phyloP scores from a whole-genome alignment of 92 coral and sea anemone species.

The Plumapathes pennacea region DNA sequence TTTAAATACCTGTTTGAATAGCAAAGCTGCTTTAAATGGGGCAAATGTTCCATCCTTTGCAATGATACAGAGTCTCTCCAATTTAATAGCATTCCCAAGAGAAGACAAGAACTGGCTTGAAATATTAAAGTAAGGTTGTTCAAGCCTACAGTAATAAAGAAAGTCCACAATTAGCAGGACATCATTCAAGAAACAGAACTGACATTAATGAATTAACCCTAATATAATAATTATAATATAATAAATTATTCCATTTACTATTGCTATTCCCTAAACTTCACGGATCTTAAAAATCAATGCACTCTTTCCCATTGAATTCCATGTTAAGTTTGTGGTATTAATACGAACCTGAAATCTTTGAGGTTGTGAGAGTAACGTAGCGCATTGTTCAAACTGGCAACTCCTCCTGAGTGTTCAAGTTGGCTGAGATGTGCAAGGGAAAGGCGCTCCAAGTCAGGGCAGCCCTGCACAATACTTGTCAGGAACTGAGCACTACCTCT shows the following conservation, averaged over 20 bases:
- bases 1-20: no score
- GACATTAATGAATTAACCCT: neutral
- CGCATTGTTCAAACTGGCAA: slow-evolving; percentile 33
- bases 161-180: no score
- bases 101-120: slow-evolving; percentile 44
- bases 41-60: slow-evolving; percentile 42
- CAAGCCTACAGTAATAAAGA: slow-evolving; percentile 32
- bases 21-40: no score
- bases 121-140: slow-evolving; percentile 54
- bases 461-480: slow-evolving; percentile 26
- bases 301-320: neutral
- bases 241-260: neutral
- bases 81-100: slow-evolving; percentile 27
- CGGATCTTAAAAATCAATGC: neutral
- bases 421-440: slow-evolving; percentile 36
- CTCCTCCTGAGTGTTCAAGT: slow-evolving; percentile 43
- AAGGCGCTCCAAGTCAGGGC: slow-evolving; percentile 41
- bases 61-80: slow-evolving; percentile 60
- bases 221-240: neutral
- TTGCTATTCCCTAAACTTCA: neutral
- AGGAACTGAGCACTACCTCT: slow-evolving; percentile 35
- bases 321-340: neutral
- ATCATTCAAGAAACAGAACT: neutral
- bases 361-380: slow-evolving; percentile 39
- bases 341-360: slow-evolving; percentile 48